Base-by-base conservation (phyloP, 1,140 invertebrate genomes). In the Tetragonula clypearis region DNA sequence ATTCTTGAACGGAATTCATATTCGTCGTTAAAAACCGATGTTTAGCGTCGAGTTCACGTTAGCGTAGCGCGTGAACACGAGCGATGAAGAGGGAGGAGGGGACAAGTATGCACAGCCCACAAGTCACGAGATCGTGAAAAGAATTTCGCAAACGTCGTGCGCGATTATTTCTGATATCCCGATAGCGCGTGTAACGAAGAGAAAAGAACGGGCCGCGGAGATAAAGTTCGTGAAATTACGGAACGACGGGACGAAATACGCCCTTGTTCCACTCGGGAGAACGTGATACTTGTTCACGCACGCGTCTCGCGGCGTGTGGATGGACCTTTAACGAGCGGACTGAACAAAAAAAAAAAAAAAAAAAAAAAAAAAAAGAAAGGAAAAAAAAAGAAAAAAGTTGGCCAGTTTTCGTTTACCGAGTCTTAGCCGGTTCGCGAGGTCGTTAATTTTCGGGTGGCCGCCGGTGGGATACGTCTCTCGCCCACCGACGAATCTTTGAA, bases 401-500 rank as follows among this genome's bases (percentile, higher is more conserved):
- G 88, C 72, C 88, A 87, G 90, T 91, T 90, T 87, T 90, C 89
- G 90, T 92, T 92, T 91, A 91, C 88, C 82, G 85, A 92, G 89
- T 92, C 88, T 88, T 87, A 86, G 87, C 77, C 84, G 89, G 87
- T 92, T 89, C 89, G 90, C 89, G 87, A 88, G 87, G 83, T 92
- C 87, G 91, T 92, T 90, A 91, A 91, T 92, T 92, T 90, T 92
- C 91, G 90, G 82, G 89, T 90, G 87, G 89, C 79, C 87, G 77
- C 76, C 84, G 81, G 58, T 80, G 77, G 84, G 78, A 81, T 84
- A 89, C 85, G 81, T 84, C 77, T 89, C 78, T 89, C 85, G 87
- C 85, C 78, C 85, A 84, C 88, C 81, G 87, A 86, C 80, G 81
- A 88, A 87, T 83, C 88, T 89, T 90, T 86, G 87, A 89, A 85